Percentiles rank a stretch among this genome's conserved stretches.
Conservation (phyloP, 2,113 vertebrate species). For the Cyprinodon tularosa region DNA sequence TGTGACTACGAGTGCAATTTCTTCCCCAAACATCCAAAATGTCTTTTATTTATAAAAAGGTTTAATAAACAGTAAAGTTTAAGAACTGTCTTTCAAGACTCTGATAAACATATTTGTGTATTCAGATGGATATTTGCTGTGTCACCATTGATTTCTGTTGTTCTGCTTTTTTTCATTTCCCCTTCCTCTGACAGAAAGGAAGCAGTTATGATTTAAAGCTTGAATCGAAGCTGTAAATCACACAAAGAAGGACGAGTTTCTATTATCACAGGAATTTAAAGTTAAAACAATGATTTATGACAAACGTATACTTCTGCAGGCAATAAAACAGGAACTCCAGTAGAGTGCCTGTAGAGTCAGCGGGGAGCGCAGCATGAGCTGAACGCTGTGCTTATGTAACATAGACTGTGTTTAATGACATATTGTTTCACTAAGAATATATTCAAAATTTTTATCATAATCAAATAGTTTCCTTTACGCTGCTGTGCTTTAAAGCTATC, state of each 20-base stretch:
- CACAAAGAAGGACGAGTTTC: background rate
- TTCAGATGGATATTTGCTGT: conserved; percentile 25
- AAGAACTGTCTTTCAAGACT: background rate
- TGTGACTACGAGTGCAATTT: background rate
- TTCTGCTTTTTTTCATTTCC: conserved; percentile 32
- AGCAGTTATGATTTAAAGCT: conserved; percentile 35
- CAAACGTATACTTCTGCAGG: conserved; percentile 4
- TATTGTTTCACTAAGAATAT: conserved; percentile 48
- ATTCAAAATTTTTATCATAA: background rate
- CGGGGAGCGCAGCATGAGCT: background rate
- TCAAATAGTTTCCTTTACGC: background rate
- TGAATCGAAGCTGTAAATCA: background rate
- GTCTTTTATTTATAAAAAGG: background rate
- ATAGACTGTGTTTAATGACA: background rate
- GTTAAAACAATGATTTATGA: background rate
- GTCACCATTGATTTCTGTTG: background rate
- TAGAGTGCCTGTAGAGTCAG: conserved; percentile 1
- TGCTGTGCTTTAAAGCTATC: conserved; percentile 1
- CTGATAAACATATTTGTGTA: conserved; percentile 19
- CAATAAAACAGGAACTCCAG: background rate
- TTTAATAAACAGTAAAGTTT: background rate
- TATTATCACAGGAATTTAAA: background rate
- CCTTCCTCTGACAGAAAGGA: conserved; percentile 46
- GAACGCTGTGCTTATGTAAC: conserved; percentile 8
- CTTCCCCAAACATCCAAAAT: background rate